Evolutionary conservation across 2,113 vertebrate genomes (phyloP).

Genomic region (Arizona elegans): DNA sequence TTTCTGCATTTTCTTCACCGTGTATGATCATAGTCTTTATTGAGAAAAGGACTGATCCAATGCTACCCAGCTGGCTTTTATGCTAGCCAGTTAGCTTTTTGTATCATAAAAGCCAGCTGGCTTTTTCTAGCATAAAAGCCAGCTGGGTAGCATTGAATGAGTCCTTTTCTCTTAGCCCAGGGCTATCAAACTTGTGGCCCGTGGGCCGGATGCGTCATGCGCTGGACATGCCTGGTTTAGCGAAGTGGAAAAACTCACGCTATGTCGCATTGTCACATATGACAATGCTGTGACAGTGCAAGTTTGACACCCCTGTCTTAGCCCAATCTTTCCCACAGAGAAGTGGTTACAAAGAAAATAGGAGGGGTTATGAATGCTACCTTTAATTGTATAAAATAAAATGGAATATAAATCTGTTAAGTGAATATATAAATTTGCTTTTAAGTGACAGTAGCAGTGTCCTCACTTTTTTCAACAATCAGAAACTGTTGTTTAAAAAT

Average conservation of each 20-base stretch:
- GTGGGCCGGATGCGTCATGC: accelerated
- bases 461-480: neutral
- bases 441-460: neutral
- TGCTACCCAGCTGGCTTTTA: too few relatives aligned
- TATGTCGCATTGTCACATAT: too few relatives aligned
- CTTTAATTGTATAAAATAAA: neutral
- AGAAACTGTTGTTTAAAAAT: neutral
- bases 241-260: too few relatives aligned
- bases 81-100: neutral
- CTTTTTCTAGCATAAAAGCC: neutral
- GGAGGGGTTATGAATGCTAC: neutral
- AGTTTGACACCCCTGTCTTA: neutral
- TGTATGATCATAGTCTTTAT: neutral
- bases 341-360: neutral
- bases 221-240: too few relatives aligned
- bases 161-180: neutral
- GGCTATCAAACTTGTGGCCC: too few relatives aligned
- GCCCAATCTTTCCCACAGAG: neutral
- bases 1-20: neutral
- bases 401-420: neutral
- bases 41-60: neutral
- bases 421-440: neutral
- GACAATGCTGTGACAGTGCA: accelerated
- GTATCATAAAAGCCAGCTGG: neutral
- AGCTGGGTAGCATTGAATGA: neutral